These are phyloP conservation scores for Mirza zaza DNA, from an alignment of 2,113 vertebrate genomes.

Conservation along the genomic window DNA sequence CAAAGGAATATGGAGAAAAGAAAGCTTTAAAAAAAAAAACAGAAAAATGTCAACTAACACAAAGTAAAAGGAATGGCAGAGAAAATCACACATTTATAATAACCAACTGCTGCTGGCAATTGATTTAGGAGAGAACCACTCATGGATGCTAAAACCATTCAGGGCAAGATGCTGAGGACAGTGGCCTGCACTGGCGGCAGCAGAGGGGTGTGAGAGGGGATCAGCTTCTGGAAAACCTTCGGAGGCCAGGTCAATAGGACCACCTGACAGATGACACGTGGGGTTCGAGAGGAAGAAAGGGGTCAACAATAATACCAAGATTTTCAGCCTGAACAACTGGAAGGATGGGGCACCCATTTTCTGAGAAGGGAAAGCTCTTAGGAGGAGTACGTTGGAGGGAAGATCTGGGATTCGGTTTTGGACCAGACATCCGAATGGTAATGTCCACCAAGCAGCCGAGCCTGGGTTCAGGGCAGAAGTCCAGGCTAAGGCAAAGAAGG, in stretches of 20 bases:
- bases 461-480: not conserved
- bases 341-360: not conserved
- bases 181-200: no score
- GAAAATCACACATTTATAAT: not conserved
- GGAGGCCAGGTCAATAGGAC: not conserved
- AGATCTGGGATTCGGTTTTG: not conserved
- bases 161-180: not conserved
- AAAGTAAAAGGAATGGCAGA: not conserved
- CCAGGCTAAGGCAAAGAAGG: not conserved
- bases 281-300: not conserved
- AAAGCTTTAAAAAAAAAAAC: not conserved
- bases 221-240: fast-evolving
- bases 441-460: not conserved
- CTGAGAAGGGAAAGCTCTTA: not conserved
- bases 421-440: not conserved
- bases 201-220: not conserved
- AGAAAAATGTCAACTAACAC: not conserved
- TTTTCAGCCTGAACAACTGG: not conserved
- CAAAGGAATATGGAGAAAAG: not conserved
- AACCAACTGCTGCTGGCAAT: not conserved
- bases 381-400: not conserved
- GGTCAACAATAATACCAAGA: not conserved
- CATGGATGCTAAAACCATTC: not conserved
- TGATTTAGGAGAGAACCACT: not conserved
- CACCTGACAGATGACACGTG: not conserved